phyloP scores from a whole-genome alignment of 2,797 vertebrate species.

The Neosilurus hyrtlii region DNA sequence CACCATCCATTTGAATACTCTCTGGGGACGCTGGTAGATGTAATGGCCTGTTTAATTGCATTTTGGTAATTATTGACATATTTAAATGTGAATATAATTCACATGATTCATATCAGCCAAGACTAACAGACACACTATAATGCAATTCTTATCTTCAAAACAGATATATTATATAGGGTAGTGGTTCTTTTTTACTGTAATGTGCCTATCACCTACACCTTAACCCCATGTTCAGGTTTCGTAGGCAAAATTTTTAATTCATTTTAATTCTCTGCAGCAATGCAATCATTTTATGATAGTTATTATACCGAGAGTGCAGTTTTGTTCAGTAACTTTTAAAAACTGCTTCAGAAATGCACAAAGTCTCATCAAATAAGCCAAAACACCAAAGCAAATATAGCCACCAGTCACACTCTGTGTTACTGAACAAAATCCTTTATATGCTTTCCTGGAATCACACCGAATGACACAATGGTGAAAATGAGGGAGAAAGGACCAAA shows the following conservation, averaged over 20 bases:
- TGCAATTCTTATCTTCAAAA: background rate
- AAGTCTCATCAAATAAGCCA: background rate
- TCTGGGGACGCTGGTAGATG: slow-evolving; percentile 18
- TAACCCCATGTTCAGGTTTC: background rate
- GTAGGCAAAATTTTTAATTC: too few relatives aligned
- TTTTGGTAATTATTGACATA: slow-evolving; percentile 17
- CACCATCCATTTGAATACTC: slow-evolving; percentile 52
- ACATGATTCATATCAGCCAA: slow-evolving; percentile 8
- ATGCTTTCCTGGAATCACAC: slow-evolving; percentile 49
- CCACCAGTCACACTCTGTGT: slow-evolving; percentile 31
- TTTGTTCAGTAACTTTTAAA: too few relatives aligned
- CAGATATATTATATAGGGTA: background rate
- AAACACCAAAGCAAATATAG: background rate
- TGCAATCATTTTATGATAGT: too few relatives aligned
- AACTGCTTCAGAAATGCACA: background rate
- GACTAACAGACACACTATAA: slow-evolving; percentile 4
- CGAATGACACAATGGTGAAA: slow-evolving; percentile 47
- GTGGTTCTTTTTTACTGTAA: background rate
- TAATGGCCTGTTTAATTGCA: slow-evolving; percentile 33
- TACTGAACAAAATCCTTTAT: slow-evolving; percentile 41
- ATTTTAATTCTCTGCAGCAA: too few relatives aligned
- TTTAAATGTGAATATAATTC: slow-evolving; percentile 11
- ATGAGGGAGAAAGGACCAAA: slow-evolving; percentile 55
- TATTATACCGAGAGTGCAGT: too few relatives aligned
- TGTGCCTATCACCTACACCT: background rate